A percentile compares a stretch with the other conserved stretches of the same genome.
Evolutionary conservation across 2,797 vertebrate genomes (phyloP).

Genomic region (Cyprinella venusta): DNA sequence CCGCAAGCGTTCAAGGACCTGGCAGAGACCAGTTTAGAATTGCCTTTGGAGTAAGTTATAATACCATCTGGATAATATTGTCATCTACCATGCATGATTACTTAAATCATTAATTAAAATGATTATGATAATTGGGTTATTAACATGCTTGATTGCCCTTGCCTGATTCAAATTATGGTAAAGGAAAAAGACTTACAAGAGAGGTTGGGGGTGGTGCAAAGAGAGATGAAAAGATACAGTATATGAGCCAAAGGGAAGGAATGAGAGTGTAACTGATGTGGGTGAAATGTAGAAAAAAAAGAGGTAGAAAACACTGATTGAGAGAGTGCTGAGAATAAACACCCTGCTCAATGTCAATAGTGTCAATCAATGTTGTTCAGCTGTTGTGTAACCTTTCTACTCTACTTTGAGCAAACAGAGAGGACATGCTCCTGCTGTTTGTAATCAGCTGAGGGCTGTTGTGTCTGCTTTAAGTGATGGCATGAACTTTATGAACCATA

Average conservation of each 20-base stretch:
- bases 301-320: conserved; percentile 21
- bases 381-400: conserved; percentile 12
- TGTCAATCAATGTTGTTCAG: conserved; percentile 59
- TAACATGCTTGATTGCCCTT: conserved; percentile 45
- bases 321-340: conserved; percentile 36
- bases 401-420: conserved; percentile 25
- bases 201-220: conserved; percentile 8
- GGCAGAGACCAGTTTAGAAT: conserved; percentile 24
- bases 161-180: conserved; percentile 30
- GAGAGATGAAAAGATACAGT: conserved; percentile 24
- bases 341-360: conserved; percentile 25
- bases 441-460: conserved; percentile 20
- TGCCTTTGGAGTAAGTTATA: conserved; percentile 26
- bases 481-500: not conserved
- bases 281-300: not conserved
- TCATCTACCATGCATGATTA: conserved; percentile 33
- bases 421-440: conserved; percentile 33
- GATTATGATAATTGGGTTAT: conserved; percentile 53
- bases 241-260: conserved; percentile 22
- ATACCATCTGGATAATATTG: conserved; percentile 39
- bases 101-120: conserved; percentile 40
- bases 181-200: conserved; percentile 15
- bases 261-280: not conserved
- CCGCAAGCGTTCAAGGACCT: not conserved
- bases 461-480: conserved; percentile 29